A percentile compares a stretch with the other conserved stretches of the same genome.
Evolutionary conservation across 2,797 vertebrate species (phyloP).

Genomic region (Hydrolagus colliei): DNA sequence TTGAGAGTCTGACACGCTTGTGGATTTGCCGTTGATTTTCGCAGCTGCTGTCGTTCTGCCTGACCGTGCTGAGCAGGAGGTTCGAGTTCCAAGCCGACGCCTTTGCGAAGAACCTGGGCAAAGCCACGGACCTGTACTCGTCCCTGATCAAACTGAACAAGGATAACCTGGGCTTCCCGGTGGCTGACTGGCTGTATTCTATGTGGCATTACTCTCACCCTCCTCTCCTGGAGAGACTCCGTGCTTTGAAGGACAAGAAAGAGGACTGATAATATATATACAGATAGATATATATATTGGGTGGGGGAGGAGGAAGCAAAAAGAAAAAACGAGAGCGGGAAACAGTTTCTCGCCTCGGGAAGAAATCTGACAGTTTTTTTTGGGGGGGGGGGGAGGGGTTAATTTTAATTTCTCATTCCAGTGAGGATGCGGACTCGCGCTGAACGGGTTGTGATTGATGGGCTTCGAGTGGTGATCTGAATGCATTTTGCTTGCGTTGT

Average conservation of each 20-base stretch:
- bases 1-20: background rate
- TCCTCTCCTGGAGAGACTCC: constrained; percentile 89
- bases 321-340: background rate
- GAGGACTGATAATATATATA: constrained; percentile 67
- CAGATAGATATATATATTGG: too few species aligned
- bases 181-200: constrained; percentile 96
- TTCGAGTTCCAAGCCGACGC: constrained; percentile 98
- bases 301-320: too few species aligned
- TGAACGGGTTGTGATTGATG: background rate
- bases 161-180: constrained; percentile 95
- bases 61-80: constrained; percentile 90
- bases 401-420: constrained; percentile 25
- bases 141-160: constrained; percentile 97
- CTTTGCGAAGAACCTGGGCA: constrained; percentile 84
- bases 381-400: background rate
- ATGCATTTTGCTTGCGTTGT: constrained; percentile 3
- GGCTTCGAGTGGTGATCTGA: background rate
- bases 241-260: constrained; percentile 77
- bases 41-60: constrained; percentile 89
- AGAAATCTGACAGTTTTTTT: background rate
- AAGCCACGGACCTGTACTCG: constrained; percentile 85
- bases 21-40: background rate
- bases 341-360: background rate
- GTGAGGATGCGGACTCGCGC: background rate
- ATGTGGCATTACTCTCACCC: constrained; percentile 99